Evolutionary conservation across 2,113 vertebrate genomes (phyloP).

Genomic region (Poeciliopsis retropinna): DNA sequence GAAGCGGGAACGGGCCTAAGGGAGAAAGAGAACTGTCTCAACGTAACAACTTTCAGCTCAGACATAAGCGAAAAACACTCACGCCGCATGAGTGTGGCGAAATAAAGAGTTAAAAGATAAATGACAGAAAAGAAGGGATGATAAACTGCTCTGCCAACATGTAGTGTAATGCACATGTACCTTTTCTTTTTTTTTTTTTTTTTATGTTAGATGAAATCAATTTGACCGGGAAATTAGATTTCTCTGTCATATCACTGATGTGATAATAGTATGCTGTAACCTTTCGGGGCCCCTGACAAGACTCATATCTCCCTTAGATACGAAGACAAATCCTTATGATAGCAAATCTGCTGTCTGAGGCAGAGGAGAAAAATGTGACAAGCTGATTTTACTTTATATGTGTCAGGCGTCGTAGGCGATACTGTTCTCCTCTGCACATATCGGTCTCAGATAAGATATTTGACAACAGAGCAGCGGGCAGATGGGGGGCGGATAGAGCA

Average conservation of each 20-base stretch:
- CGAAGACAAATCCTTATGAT: slow-evolving; percentile 59
- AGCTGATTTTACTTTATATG: slow-evolving; percentile 60
- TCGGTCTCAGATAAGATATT: slow-evolving; percentile 41
- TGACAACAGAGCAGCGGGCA: slow-evolving; percentile 35
- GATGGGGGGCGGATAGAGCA: not conserved
- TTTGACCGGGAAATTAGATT: slow-evolving; percentile 37
- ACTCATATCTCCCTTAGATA: slow-evolving; percentile 56
- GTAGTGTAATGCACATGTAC: not conserved
- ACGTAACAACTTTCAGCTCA: slow-evolving; percentile 44
- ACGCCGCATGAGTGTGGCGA: slow-evolving; percentile 20
- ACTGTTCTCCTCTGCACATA: slow-evolving; percentile 33
- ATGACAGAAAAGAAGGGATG: slow-evolving; percentile 31
- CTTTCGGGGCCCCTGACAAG: slow-evolving; percentile 43
- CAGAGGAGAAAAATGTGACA: slow-evolving; percentile 41
- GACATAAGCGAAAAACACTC: slow-evolving; percentile 39
- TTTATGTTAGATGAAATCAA: slow-evolving; percentile 32
- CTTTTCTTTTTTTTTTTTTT: not conserved
- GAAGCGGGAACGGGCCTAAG: slow-evolving; percentile 41
- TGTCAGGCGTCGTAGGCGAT: slow-evolving; percentile 40
- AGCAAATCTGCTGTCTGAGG: slow-evolving; percentile 57
- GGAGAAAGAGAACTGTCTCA: slow-evolving; percentile 39
- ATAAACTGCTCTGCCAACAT: slow-evolving; percentile 27
- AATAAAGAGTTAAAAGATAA: slow-evolving; percentile 34
- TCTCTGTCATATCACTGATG: slow-evolving; percentile 29
- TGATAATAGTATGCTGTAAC: slow-evolving; percentile 31